Conservation (phyloP, 1,140 invertebrate genomes). For the Drosophila littoralis region DNA sequence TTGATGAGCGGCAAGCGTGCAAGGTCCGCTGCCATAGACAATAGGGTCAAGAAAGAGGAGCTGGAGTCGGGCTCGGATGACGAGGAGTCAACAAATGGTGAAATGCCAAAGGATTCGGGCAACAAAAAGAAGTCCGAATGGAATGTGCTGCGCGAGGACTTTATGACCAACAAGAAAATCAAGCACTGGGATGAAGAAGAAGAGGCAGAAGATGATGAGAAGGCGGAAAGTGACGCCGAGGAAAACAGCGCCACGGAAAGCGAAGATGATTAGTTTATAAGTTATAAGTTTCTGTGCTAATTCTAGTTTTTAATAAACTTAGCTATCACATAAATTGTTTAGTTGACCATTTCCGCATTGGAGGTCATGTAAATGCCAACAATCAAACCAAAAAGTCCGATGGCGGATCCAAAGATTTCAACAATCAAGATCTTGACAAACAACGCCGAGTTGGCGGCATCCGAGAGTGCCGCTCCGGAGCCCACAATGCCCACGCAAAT, state of each 20-base stretch:
- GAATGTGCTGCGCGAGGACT: slow-evolving; percentile 90
- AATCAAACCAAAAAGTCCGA: slow-evolving; percentile 98
- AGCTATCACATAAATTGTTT: slow-evolving; percentile 1
- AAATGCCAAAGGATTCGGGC: slow-evolving; percentile 1
- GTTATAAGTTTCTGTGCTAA: background rate
- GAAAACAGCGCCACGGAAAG: slow-evolving; percentile 36
- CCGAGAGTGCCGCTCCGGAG: slow-evolving; percentile 97
- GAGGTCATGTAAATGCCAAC: slow-evolving; percentile 97
- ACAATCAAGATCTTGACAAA: slow-evolving; percentile 99
- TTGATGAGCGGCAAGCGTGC: slow-evolving; percentile 89
- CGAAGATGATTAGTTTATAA: slow-evolving; percentile 51
- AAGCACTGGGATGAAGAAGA: slow-evolving; percentile 96
- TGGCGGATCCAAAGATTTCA: slow-evolving; percentile 99
- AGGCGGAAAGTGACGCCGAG: slow-evolving; percentile 21
- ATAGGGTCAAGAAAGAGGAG: slow-evolving; percentile 85
- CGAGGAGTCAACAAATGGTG: slow-evolving; percentile 15
- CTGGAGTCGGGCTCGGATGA: slow-evolving; percentile 83
- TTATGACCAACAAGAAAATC: slow-evolving; percentile 94
- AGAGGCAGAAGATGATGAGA: slow-evolving; percentile 61
- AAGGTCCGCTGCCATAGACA: slow-evolving; percentile 87
- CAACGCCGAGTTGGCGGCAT: slow-evolving; percentile 96
- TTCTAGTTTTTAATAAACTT: slow-evolving; percentile 45
- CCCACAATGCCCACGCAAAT: slow-evolving; percentile 97
- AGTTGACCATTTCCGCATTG: slow-evolving; percentile 86
- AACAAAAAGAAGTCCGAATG: slow-evolving; percentile 85